Percentiles rank a stretch among this genome's conserved stretches.
Evolutionary conservation across 2,888 invertebrate species (phyloP).

Genomic region (Scaptomyza parva): DNA sequence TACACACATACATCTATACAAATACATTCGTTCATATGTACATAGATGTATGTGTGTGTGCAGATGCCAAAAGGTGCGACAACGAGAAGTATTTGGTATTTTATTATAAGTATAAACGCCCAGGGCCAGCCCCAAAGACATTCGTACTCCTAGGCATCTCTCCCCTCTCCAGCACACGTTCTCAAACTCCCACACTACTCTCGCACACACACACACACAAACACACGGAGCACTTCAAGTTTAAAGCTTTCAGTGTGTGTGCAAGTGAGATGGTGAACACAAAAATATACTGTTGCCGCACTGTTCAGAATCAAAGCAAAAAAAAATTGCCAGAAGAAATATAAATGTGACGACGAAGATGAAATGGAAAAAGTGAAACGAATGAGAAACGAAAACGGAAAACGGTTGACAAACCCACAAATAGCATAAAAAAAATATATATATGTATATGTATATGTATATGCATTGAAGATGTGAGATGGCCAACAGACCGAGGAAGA

Average conservation of each 20-base stretch:
- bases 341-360: constrained; percentile 66
- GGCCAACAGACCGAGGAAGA: constrained; percentile 48
- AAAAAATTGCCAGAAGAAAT: constrained; percentile 64
- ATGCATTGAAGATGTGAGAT: constrained; percentile 40
- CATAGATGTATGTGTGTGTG: constrained; percentile 18
- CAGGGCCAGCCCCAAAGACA: constrained; percentile 69
- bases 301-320: constrained; percentile 68
- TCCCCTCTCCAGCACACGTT: background rate
- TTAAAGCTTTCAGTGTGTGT: constrained; percentile 42
- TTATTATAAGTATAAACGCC: constrained; percentile 72
- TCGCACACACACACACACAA: constrained; percentile 10
- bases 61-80: constrained; percentile 75
- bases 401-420: constrained; percentile 77
- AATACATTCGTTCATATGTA: constrained; percentile 13
- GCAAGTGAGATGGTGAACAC: constrained; percentile 27
- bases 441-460: constrained; percentile 29
- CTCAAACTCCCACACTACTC: constrained; percentile 4
- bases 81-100: constrained; percentile 72
- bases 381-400: constrained; percentile 68
- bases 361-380: constrained; percentile 66
- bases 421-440: constrained; percentile 51
- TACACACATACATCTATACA: constrained; percentile 21
- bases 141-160: constrained; percentile 39
- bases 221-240: constrained; percentile 30
- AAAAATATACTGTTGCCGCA: constrained; percentile 33